Base-by-base conservation (phyloP, 1,140 invertebrate genomes). In the Lasaia peninsularis region DNA sequence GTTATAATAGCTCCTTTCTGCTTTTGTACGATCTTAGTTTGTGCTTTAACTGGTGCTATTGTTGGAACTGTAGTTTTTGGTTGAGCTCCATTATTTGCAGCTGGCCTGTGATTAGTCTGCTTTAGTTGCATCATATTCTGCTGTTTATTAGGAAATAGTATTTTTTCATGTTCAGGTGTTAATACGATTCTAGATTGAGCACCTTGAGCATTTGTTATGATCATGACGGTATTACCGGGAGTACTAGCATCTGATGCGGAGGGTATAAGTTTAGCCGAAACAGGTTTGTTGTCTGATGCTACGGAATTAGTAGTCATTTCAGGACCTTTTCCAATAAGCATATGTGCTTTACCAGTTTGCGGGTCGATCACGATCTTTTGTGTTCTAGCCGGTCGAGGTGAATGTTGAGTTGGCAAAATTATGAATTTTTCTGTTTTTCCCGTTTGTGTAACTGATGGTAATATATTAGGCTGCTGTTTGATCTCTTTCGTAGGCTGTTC, bases 391-490 rank as follows among this genome's bases (percentile, higher is more conserved):
- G 72, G 69, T 1, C 84, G 74, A 18, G 83, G 77, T 8, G 87
- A 71, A 8, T 59, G 86, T 1, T 85, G 68, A 3, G 91, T 88
- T 6, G 92, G 91, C 21, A 94, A 87, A 34, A 93, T 91, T 3
- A 93, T 91, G 64, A 91, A 93, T 63, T 93, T 93, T 21, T 92
- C 91, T 0, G 88, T 65, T 68, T 91, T 91, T 2, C 70, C 69
- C 58, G 21, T 70, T 62, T 84, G 79, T 12, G 75, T 56, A n/a
- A 68, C 67, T 18, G 75, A 28, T 57, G 83, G 80, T 50, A 81
- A 62, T 21, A 82, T 51, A 33, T 63, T 67, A 18, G 65, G 52
- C 8, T 66, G 33, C 53, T 76, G 78, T 68, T 84, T 86, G 32
- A 75, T 58, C 69, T 88, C 86, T 66, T 86, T 86, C 2, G 75